A percentile compares a stretch with the other conserved stretches of the same genome.
phyloP scores from a whole-genome alignment of 2,113 vertebrate species.

The Stercorarius parasiticus region DNA sequence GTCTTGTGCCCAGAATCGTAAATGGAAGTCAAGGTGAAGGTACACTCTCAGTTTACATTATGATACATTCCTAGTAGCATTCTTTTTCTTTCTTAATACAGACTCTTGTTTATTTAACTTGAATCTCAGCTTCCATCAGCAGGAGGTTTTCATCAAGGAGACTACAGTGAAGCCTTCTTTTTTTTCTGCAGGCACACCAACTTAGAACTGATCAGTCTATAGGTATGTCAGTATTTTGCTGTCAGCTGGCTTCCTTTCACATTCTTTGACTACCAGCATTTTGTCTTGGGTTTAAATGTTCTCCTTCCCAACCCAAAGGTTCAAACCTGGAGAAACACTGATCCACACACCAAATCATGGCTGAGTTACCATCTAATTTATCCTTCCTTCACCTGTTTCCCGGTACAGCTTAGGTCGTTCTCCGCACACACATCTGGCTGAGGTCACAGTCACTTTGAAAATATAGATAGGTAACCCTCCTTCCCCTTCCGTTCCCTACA shows the following conservation, averaged over 20 bases:
- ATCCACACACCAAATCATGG: not conserved
- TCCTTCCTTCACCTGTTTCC: not conserved
- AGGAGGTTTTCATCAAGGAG: not conserved
- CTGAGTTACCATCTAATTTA: not conserved
- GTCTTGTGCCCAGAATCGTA: not conserved
- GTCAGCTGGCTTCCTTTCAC: not conserved
- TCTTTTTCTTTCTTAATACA: not conserved
- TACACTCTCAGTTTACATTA: not conserved
- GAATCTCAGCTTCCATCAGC: not conserved
- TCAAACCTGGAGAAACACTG: not conserved
- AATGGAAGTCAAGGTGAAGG: constrained; percentile 19
- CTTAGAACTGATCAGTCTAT: not conserved
- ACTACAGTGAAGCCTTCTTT: not conserved
- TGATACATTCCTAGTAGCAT: not conserved
- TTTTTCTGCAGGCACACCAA: not conserved
- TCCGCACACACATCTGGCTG: not conserved
- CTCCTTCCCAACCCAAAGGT: not conserved
- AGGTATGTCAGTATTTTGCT: not conserved
- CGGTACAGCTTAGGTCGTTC: not conserved
- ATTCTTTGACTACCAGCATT: not conserved
- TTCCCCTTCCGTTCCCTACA: not conserved
- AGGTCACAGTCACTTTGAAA: not conserved
- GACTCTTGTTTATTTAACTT: not conserved
- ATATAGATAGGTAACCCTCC: not conserved
- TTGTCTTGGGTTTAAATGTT: not conserved